phyloP scores from a whole-genome alignment of 2,888 invertebrate species.

The Coronaproctus castanopsis region DNA sequence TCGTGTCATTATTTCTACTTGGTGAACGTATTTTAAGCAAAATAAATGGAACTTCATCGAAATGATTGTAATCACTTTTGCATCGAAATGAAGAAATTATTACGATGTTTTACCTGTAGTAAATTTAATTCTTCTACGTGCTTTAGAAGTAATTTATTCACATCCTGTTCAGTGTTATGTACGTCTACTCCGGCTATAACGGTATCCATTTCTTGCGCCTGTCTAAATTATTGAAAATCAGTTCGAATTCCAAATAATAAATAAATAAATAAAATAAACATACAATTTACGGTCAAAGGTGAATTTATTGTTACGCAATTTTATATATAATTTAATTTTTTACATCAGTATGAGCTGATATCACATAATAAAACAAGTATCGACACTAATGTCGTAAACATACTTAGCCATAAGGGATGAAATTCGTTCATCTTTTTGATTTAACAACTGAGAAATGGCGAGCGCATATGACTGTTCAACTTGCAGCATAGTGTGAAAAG shows the following conservation, averaged over 20 bases:
- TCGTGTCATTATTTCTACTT: too few species aligned
- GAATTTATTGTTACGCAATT: too few species aligned
- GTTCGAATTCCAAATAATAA: slow-evolving; percentile 17
- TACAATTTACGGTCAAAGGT: too few species aligned
- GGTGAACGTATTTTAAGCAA: too few species aligned
- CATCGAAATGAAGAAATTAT: too few species aligned
- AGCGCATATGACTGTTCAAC: slow-evolving; percentile 72
- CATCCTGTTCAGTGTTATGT: slow-evolving; percentile 58
- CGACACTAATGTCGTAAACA: neutral
- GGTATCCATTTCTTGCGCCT: slow-evolving; percentile 72
- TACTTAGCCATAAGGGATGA: slow-evolving; percentile 22
- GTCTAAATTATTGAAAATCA: too few species aligned
- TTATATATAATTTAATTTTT: too few species aligned
- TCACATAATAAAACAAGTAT: neutral
- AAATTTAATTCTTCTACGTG: slow-evolving; percentile 69
- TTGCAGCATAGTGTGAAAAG: slow-evolving; percentile 67
- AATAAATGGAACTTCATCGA: too few species aligned
- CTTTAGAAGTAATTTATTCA: slow-evolving; percentile 58
- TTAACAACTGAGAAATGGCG: slow-evolving; percentile 49
- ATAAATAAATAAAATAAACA: neutral
- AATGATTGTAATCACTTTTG: too few species aligned
- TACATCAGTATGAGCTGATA: too few species aligned
- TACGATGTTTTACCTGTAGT: slow-evolving; percentile 56
- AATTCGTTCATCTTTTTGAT: slow-evolving; percentile 51
- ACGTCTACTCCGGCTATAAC: slow-evolving; percentile 58